A percentile compares a stretch with the other conserved stretches of the same genome.
Conservation (phyloP, 2,113 vertebrate genomes). For the Oreamnos americanus region DNA sequence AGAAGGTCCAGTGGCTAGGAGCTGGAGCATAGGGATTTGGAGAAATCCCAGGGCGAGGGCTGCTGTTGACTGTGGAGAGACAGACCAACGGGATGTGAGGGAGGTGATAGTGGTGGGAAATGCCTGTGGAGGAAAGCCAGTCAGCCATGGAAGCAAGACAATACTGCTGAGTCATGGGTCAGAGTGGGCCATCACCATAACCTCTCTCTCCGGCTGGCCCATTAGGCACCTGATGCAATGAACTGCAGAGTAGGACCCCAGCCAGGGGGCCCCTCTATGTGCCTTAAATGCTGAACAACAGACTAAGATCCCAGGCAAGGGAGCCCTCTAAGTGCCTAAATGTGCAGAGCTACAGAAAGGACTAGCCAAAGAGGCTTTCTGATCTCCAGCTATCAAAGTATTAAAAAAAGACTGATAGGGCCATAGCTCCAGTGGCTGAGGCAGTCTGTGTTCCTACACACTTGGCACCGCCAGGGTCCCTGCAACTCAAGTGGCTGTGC, state of each 20-base stretch:
- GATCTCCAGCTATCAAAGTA: not conserved
- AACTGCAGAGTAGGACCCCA: not conserved
- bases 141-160: not conserved
- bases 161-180: not conserved
- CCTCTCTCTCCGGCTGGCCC: not conserved
- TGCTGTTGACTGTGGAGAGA: not conserved
- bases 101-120: not conserved
- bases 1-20: not conserved
- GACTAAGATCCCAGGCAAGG: not conserved
- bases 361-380: not conserved
- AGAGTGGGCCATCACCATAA: not conserved
- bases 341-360: not conserved
- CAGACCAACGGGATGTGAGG: rapidly evolving
- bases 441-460: not conserved
- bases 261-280: not conserved
- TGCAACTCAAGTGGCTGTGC: not conserved
- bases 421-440: not conserved
- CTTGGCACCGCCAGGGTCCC: not conserved
- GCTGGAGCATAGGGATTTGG: not conserved
- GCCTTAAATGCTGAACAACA: rapidly evolving
- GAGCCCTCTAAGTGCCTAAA: not conserved
- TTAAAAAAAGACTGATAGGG: not conserved
- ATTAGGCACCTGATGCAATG: rapidly evolving
- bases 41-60: not conserved
- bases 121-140: not conserved